Evolutionary conservation across 2,888 invertebrate species (phyloP), one percentile per base, ranked within the genome.

Genomic region (Idaea dimidiata): DNA sequence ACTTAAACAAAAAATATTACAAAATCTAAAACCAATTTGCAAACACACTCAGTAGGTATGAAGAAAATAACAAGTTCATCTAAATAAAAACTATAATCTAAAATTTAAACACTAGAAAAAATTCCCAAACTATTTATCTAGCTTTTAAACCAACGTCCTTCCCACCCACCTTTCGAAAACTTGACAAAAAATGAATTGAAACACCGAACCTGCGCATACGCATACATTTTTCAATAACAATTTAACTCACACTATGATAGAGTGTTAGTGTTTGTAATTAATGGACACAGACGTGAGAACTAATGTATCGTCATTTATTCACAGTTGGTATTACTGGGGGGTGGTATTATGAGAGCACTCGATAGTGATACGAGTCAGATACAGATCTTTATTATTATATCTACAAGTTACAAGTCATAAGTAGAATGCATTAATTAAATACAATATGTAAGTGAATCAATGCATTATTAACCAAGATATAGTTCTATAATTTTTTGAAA

Each of bases 271-370:
- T 66, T 65, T 74, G 66, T 79, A 73, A 83, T 78, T 79, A 81
- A 83, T 83, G 74, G 74, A 64, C 71, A 74, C 71, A 67, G 77
- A 77, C 73, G 75, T 72, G 74, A 66, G 67, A 68, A 78, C 83
- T 81, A 81, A 83, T 83, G 82, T 72, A 66, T 55, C 59, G 59
- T 61, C 78, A 83, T 83, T 79, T 81, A 77, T 83, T 73, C 72
- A 73, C 56, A 62, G 63, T 65, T 62, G 57, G 66, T 63, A 59
- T 62, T 65, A 61, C 58, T 18, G 8, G 57, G 57, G 62, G 58
- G 31, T 1, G 16, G 55, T 69, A 72, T 68, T 70, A 65, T 66
- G 59, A 54, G 58, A 60, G 57, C 60, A 53, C 6, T 61, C 58
- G 54, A 63, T 17, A 65, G 6, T 43, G 43, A 10, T 43, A 10